phyloP scores from a whole-genome alignment of 2,888 invertebrate genomes.

The Drosophila acutilabella region DNA sequence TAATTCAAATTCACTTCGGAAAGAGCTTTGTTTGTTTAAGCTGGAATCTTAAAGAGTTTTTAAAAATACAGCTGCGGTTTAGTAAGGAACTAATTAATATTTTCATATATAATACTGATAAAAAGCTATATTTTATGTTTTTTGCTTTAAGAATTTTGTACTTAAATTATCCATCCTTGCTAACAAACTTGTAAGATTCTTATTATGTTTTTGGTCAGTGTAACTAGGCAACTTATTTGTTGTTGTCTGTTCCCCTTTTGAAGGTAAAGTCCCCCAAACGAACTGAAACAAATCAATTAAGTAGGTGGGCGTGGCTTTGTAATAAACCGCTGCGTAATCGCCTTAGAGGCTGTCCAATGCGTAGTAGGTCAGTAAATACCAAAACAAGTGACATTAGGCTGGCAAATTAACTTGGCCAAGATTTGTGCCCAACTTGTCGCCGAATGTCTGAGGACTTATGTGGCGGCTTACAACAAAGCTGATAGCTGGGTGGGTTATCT shows the following conservation, averaged over 20 bases:
- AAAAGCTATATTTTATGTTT: neutral
- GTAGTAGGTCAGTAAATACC: constrained; percentile 42
- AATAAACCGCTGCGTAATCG: constrained; percentile 59
- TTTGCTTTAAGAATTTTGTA: too few relatives aligned
- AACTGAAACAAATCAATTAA: constrained; percentile 52
- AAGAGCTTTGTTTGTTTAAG: too few relatives aligned
- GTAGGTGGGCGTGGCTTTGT: constrained; percentile 31
- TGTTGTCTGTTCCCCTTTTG: neutral
- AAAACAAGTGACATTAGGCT: constrained; percentile 61
- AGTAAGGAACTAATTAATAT: too few relatives aligned
- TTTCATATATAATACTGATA: too few relatives aligned
- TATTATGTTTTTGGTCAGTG: neutral
- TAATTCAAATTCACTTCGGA: too few relatives aligned
- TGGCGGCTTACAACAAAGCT: constrained; percentile 26
- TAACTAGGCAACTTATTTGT: constrained; percentile 8
- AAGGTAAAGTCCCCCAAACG: neutral
- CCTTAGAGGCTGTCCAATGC: constrained; percentile 47
- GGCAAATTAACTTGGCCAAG: constrained; percentile 67
- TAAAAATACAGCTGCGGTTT: too few relatives aligned
- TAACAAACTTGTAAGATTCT: neutral
- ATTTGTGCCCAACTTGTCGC: constrained; percentile 66
- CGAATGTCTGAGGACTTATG: constrained; percentile 28
- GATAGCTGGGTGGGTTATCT: neutral
- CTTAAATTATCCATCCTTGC: neutral
- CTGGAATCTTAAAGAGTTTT: too few relatives aligned